Conservation (phyloP, 2,888 invertebrate genomes). For the Macrophya annulata region DNA sequence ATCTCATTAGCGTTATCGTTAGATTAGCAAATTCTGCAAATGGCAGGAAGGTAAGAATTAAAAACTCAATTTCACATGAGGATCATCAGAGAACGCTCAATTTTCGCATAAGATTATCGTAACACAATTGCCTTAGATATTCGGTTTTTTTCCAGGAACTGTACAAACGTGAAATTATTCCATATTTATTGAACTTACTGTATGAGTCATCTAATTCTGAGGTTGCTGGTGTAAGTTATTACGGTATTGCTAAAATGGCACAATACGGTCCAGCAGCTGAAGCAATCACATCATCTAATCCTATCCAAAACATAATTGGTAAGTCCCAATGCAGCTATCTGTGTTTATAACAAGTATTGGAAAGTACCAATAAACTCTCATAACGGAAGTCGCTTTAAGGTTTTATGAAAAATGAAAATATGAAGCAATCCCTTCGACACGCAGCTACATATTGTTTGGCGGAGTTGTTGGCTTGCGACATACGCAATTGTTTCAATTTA, state of each 20-base stretch:
- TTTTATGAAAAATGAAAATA: conserved; percentile 65
- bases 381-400: conserved; percentile 59
- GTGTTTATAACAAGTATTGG: conserved; percentile 43
- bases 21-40: conserved; percentile 64
- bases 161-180: conserved; percentile 65
- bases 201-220: conserved; percentile 60
- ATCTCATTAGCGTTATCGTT: conserved; percentile 66
- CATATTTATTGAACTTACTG: conserved; percentile 64
- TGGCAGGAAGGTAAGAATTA: conserved; percentile 68
- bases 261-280: conserved; percentile 65
- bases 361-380: conserved; percentile 8
- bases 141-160: conserved; percentile 64
- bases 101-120: neutral
- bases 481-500: conserved; percentile 66
- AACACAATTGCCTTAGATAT: conserved; percentile 2
- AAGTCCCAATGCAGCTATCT: neutral
- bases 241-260: conserved; percentile 70
- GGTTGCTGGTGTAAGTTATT: conserved; percentile 65
- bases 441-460: conserved; percentile 68
- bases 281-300: conserved; percentile 66
- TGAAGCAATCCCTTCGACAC: conserved; percentile 66
- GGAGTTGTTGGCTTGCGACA: conserved; percentile 65
- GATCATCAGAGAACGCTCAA: neutral
- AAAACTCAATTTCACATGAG: neutral
- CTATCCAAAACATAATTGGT: conserved; percentile 64